phyloP scores from a whole-genome alignment of 2,888 invertebrate genomes.

The Drepana falcataria region DNA sequence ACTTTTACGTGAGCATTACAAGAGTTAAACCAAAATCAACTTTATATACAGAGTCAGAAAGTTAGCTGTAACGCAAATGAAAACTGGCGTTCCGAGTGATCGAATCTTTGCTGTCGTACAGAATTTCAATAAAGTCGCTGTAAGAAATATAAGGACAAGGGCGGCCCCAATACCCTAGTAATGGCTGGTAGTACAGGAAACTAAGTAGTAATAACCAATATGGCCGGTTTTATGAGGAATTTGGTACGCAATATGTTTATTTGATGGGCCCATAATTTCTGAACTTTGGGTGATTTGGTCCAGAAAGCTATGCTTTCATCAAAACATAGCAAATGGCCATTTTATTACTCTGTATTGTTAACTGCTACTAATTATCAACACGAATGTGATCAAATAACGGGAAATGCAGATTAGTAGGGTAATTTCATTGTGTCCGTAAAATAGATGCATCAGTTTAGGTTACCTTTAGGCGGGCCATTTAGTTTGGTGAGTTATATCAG shows the following conservation, averaged over 20 bases:
- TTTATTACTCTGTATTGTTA: background rate
- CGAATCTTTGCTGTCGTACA: conserved; percentile 48
- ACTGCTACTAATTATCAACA: background rate
- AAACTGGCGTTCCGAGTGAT: conserved; percentile 29
- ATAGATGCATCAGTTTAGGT: too few species aligned
- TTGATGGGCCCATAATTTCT: conserved; percentile 52
- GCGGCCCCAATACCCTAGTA: conserved; percentile 35
- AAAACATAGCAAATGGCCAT: background rate
- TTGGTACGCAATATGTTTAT: conserved; percentile 60
- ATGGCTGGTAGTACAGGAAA: conserved; percentile 43
- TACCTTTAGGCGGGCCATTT: too few species aligned
- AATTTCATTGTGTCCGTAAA: too few species aligned
- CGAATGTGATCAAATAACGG: background rate
- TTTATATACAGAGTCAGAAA: conserved; percentile 10
- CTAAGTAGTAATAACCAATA: conserved; percentile 49
- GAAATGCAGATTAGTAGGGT: background rate
- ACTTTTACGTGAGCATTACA: conserved; percentile 5
- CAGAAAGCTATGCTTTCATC: background rate
- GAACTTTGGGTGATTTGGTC: conserved; percentile 31
- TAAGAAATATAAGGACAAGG: conserved; percentile 55
- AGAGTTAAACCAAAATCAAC: conserved; percentile 13
- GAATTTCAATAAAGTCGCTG: conserved; percentile 70
- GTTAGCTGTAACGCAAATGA: conserved; percentile 7
- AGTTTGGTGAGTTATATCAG: too few species aligned
- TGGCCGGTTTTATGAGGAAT: conserved; percentile 64